Conservation (phyloP, 2,888 invertebrate genomes). For the Nemotelus pantherinus region DNA sequence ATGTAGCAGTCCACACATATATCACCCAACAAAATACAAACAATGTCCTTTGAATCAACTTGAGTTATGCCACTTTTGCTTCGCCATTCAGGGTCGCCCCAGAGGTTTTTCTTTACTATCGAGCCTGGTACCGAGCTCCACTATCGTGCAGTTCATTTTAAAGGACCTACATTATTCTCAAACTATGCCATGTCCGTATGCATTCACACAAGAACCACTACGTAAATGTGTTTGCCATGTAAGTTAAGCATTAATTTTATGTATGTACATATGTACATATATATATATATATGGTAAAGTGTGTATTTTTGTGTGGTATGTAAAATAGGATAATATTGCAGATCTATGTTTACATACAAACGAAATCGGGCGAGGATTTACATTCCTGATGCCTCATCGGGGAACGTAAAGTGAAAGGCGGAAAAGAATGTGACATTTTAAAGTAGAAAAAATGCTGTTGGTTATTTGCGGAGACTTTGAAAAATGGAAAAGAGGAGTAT, state of each 20-base stretch:
- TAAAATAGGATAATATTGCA: no score
- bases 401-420: conserved; percentile 28
- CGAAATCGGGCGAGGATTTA: conserved; percentile 32
- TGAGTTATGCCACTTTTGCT: conserved; percentile 13
- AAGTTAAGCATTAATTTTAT: no score
- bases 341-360: conserved; percentile 10
- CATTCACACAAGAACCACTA: no score
- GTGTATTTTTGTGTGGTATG: no score
- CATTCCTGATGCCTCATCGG: conserved; percentile 29
- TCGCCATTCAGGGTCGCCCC: not conserved
- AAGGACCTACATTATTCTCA: not conserved
- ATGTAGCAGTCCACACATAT: no score
- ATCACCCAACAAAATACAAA: no score
- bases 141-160: conserved; percentile 19
- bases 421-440: conserved; percentile 31
- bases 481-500: conserved; percentile 17
- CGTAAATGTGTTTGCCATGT: no score
- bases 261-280: no score
- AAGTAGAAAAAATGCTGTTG: conserved; percentile 32
- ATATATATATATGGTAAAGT: no score
- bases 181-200: no score
- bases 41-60: not conserved
- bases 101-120: not conserved
- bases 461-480: conserved; percentile 33
- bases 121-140: not conserved